Evolutionary conservation across 2,797 vertebrate genomes (phyloP).

Genomic region (Sebastes itinus): DNA sequence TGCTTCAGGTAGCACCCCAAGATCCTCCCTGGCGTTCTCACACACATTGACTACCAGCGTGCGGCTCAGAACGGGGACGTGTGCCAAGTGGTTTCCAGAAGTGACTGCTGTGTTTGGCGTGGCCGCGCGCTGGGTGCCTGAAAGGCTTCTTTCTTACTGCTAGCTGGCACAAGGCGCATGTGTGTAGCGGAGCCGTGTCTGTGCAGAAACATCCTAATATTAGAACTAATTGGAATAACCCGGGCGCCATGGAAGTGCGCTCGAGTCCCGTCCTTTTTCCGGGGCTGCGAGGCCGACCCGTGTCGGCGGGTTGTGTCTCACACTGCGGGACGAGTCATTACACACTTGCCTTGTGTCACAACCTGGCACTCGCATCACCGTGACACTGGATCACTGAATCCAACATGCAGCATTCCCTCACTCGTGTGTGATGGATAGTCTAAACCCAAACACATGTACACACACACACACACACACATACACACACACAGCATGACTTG

Average conservation of each 20-base stretch:
- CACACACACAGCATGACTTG: slow-evolving; percentile 65
- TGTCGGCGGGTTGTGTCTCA: not conserved
- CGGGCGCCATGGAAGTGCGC: slow-evolving; percentile 21
- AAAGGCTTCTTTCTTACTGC: slow-evolving; percentile 82
- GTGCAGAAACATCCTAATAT: slow-evolving; percentile 66
- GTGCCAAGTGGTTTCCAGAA: slow-evolving; percentile 83
- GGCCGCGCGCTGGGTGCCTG: slow-evolving; percentile 55
- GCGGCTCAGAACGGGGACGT: slow-evolving; percentile 45
- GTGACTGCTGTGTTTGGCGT: slow-evolving; percentile 83
- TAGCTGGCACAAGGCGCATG: slow-evolving; percentile 64
- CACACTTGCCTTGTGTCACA: slow-evolving; percentile 24
- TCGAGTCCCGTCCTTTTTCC: not conserved
- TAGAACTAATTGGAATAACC: slow-evolving; percentile 58
- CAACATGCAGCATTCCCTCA: slow-evolving; percentile 64
- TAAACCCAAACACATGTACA: slow-evolving; percentile 31
- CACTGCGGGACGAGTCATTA: not conserved
- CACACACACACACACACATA: slow-evolving; percentile 40
- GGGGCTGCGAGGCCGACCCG: not conserved
- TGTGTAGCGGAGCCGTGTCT: slow-evolving; percentile 60
- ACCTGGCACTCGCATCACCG: slow-evolving; percentile 19
- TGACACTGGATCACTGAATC: slow-evolving; percentile 34
- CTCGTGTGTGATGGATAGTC: slow-evolving; percentile 48
- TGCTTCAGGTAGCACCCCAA: slow-evolving; percentile 28
- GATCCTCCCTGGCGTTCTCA: slow-evolving; percentile 32
- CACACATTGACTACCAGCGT: slow-evolving; percentile 29